Evolutionary conservation across 1,140 invertebrate genomes (phyloP), one percentile per base, ranked within the genome.

Genomic region (Drosophila biarmipes): DNA sequence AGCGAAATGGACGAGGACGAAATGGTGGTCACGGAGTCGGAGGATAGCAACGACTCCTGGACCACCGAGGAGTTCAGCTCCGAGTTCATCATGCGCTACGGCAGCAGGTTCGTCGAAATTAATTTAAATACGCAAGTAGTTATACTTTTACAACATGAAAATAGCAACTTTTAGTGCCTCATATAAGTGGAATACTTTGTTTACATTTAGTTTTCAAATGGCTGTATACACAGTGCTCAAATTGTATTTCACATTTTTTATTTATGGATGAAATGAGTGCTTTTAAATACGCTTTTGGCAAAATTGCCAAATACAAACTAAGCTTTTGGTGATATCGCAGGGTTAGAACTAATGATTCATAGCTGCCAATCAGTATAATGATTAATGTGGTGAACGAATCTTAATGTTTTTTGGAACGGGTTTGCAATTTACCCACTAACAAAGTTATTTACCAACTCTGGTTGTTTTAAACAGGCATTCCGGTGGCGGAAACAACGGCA

Each of bases 11-110:
- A 95, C 85, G 94, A 95, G 78, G 94, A 94, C 78, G 95, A 95
- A 78, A 94, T 95, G 78, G 92, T 94, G 72, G 92, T 93, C 80
- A 94, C 93, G 40, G 94, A 94, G 71, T 94, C 94, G 43, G 95
- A 96, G 90, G 95, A 97, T 92, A 96, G 95, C 91, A 96, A 96
- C 93, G 96, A 96, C 84, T 96, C 96, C 2, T 96, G 96, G 95
- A 95, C 95, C 37, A 96, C 94, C 17, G 95, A 96, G 91, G 96
- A 96, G 90, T 96, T 96, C 75, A 95, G 95, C 76, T 94, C 95
- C 3, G 96, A 96, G 74, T 95, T 95, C 78, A 96, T 96, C 74
- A 92, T 96, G 73, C 94, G 95, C 90, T 95, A 95, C 92, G 95
- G 95, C 40, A 95, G 94, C 93, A 96, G 95, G 95, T 96, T 92